Conservation (phyloP, 2,888 invertebrate species). For the Himalopsyche anomala region DNA sequence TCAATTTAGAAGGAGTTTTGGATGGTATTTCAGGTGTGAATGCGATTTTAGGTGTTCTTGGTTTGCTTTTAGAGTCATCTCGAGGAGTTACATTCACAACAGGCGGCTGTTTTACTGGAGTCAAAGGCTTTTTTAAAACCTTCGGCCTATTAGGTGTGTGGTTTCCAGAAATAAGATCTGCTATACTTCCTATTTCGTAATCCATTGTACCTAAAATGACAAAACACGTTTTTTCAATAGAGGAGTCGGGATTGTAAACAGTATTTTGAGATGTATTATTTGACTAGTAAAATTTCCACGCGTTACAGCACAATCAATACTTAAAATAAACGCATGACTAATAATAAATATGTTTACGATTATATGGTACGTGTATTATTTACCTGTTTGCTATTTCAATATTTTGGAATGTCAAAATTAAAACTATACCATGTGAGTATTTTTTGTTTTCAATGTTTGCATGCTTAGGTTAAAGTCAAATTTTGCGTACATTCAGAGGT, state of each 20-base stretch:
- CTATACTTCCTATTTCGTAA: slow-evolving; percentile 78
- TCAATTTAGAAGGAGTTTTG: slow-evolving; percentile 46
- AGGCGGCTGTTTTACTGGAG: slow-evolving; percentile 74
- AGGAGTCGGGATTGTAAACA: background rate
- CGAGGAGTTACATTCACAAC: slow-evolving; percentile 69
- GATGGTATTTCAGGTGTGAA: slow-evolving; percentile 56
- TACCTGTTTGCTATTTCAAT: background rate
- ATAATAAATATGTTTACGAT: background rate
- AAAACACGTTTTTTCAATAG: background rate
- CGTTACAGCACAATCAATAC: background rate
- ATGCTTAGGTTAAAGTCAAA: background rate
- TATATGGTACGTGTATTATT: background rate
- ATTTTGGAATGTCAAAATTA: background rate
- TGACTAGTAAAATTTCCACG: background rate
- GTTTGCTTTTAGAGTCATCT: slow-evolving; percentile 49
- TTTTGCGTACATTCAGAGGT: background rate
- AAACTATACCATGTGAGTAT: slow-evolving; percentile 14
- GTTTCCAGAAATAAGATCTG: slow-evolving; percentile 78
- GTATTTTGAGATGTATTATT: background rate
- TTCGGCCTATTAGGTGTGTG: slow-evolving; percentile 77
- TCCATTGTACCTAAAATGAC: slow-evolving; percentile 69
- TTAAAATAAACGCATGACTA: background rate
- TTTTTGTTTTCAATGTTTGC: slow-evolving; percentile 11
- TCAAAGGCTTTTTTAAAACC: slow-evolving; percentile 71
- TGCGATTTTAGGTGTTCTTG: slow-evolving; percentile 57